Evolutionary conservation across 2,888 invertebrate genomes (phyloP).

Genomic region (Lasioglossum lativentre): DNA sequence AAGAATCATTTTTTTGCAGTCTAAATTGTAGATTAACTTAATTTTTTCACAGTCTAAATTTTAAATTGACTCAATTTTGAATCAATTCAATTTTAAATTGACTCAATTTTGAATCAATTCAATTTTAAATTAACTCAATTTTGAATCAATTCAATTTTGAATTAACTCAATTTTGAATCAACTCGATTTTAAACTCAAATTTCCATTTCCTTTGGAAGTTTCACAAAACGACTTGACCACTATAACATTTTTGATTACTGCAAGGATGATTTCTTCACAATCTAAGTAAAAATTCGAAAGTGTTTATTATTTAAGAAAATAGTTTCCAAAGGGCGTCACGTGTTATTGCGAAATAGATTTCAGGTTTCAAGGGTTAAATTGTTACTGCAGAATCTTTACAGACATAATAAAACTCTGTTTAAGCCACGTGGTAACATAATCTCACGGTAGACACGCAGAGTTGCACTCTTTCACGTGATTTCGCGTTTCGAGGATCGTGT

Average conservation of each 20-base stretch:
- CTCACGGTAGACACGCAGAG: conserved; percentile 47
- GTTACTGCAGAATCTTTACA: neutral
- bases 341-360: neutral
- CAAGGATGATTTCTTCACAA: neutral
- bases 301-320: neutral
- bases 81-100: too few relatives aligned
- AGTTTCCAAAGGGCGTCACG: neutral
- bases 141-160: too few relatives aligned
- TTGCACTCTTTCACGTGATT: conserved; percentile 56
- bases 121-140: too few relatives aligned
- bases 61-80: too few relatives aligned
- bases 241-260: neutral
- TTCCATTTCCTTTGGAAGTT: too few relatives aligned
- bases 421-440: conserved; percentile 61
- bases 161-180: too few relatives aligned
- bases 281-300: neutral
- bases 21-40: too few relatives aligned
- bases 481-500: conserved; percentile 38
- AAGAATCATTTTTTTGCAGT: too few relatives aligned
- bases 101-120: too few relatives aligned
- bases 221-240: neutral
- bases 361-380: neutral
- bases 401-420: neutral
- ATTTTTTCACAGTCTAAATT: too few relatives aligned
- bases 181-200: neutral